phyloP scores from a whole-genome alignment of 2,113 vertebrate genomes.

The Collichthys lucidus region DNA sequence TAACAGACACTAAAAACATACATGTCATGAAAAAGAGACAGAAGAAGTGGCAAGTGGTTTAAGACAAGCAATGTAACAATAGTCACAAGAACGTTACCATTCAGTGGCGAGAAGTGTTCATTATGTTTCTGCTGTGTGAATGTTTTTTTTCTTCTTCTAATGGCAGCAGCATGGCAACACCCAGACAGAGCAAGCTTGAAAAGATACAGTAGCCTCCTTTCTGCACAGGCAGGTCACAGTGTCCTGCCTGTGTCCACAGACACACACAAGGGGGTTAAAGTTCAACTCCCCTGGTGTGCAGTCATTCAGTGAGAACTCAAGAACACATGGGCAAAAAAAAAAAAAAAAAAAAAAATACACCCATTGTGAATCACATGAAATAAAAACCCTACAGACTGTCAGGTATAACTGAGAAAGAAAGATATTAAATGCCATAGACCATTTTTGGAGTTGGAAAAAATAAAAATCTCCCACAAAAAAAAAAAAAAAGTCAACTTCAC shows the following conservation, averaged over 20 bases:
- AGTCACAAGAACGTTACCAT: constrained; percentile 32
- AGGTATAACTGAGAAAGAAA: constrained; percentile 67
- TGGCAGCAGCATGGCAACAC: constrained; percentile 79
- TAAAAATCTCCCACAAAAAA: constrained; percentile 79
- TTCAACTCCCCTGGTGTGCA: constrained; percentile 66
- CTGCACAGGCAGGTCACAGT: constrained; percentile 69
- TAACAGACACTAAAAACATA: constrained; percentile 53
- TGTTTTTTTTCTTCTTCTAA: constrained; percentile 6
- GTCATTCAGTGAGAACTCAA: constrained; percentile 75
- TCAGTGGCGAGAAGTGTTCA: constrained; percentile 28
- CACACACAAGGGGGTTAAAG: constrained; percentile 65
- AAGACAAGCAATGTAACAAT: constrained; percentile 56
- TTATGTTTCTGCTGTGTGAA: constrained; percentile 45
- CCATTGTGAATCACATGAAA: constrained; percentile 71
- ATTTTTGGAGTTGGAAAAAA: constrained; percentile 63
- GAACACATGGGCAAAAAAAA: constrained; percentile 55
- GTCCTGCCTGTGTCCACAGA: constrained; percentile 68
- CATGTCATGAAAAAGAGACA: constrained; percentile 12
- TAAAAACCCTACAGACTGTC: constrained; percentile 72
- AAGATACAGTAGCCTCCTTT: constrained; percentile 77
- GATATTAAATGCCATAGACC: constrained; percentile 74
- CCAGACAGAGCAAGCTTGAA: constrained; percentile 73
- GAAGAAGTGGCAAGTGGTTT: constrained; percentile 58
- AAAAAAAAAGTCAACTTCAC: constrained; percentile 86
- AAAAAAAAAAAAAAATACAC: constrained; percentile 43